Evolutionary conservation across 2,797 vertebrate species (phyloP), one percentile per base, ranked within the genome.

Genomic region (Typhlichthys subterraneus): DNA sequence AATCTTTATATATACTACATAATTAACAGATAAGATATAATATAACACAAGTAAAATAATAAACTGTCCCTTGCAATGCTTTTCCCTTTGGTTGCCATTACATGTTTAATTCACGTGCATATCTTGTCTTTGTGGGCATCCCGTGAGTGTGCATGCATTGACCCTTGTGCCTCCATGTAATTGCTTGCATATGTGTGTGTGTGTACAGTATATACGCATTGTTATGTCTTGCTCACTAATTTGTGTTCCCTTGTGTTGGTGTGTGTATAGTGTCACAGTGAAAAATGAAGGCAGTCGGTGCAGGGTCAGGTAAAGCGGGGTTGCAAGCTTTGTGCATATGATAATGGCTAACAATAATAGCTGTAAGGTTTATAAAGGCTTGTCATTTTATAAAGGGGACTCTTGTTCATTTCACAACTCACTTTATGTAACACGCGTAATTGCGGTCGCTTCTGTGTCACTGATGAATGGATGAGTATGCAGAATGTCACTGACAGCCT

Each of bases 311-410:
- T 42, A 58, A 57, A 68, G 60, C 70, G 69, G 63, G 53, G 71
- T 62, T 63, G 49, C 33, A 38, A 33, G 79, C 79, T 80, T 79
- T 80, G 75, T 81, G 72, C 5, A 68, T 62, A 60, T 67, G 70
- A 82, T 82, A 79, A 85, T 83, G 72, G 76, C 70, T 23, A 79
- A 80, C 82, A 86, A 83, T 83, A 83, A 87, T 75, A 73, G 75
- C 74, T 64, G 45, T 57, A 66, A 75, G 79, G 65, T 64, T 75
- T 79, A 67, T 78, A 85, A 84, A 66, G 75, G 77, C 77, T 79
- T 42, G 53, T 82, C 80, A 88, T 88, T 77, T 86, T 69, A 81
- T 88, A 85, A 77, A 65, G 52, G 23, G 62, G 67, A 82, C 69
- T 73, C n/a, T 53, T 53, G 82, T 71, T 78, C 6, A 63, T 77